Conservation (phyloP, 2,113 vertebrate species). For the Geococcyx californianus region DNA sequence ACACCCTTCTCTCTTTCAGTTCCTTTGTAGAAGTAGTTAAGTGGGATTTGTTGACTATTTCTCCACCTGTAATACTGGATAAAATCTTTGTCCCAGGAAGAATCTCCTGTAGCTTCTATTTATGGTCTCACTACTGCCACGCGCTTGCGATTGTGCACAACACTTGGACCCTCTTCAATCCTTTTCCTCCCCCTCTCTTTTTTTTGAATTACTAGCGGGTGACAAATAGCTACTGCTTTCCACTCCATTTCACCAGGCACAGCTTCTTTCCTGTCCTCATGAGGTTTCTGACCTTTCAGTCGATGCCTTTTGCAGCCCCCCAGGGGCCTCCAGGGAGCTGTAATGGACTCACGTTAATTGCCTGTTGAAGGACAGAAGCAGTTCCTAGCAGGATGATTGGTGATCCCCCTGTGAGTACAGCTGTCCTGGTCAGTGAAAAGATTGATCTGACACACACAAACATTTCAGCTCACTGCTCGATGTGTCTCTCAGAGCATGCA, state of each 20-base stretch:
- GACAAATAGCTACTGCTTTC: slow-evolving; percentile 85
- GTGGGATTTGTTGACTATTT: neutral
- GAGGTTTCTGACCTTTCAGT: slow-evolving; percentile 84
- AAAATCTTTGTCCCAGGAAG: neutral
- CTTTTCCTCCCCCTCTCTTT: neutral
- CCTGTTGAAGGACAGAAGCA: slow-evolving; percentile 88
- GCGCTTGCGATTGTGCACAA: slow-evolving; percentile 44
- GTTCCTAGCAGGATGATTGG: slow-evolving; percentile 81
- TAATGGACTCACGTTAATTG: slow-evolving; percentile 87
- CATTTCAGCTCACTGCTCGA: slow-evolving; percentile 18
- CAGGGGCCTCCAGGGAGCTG: slow-evolving; percentile 75
- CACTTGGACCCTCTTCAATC: slow-evolving; percentile 45
- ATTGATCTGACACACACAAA: slow-evolving; percentile 74
- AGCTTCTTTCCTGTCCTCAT: slow-evolving; percentile 73
- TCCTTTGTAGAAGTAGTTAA: neutral
- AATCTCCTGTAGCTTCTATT: slow-evolving; percentile 32
- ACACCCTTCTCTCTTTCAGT: neutral
- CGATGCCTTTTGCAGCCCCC: slow-evolving; percentile 76
- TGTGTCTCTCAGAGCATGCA: slow-evolving; percentile 35
- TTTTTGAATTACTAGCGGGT: slow-evolving; percentile 76
- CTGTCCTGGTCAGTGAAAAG: slow-evolving; percentile 78
- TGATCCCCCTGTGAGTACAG: slow-evolving; percentile 80
- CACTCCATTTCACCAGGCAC: slow-evolving; percentile 82
- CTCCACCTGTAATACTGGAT: neutral
- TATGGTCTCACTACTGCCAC: slow-evolving; percentile 52